Percentiles rank a stretch among this genome's conserved stretches.
phyloP scores from a whole-genome alignment of 1,140 invertebrate species.

The Zaprionus lachaisei region DNA sequence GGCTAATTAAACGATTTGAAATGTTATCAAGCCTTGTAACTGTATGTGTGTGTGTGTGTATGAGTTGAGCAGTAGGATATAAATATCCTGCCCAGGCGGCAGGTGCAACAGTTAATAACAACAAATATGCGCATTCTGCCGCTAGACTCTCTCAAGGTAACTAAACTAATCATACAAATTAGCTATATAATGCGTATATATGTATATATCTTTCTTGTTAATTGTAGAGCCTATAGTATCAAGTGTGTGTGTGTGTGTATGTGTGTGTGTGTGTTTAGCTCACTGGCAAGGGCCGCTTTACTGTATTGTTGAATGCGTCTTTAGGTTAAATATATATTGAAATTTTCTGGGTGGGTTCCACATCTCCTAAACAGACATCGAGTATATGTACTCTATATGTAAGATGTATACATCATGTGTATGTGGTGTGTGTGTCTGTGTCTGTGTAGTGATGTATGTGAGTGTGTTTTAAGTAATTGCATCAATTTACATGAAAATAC shows the following conservation, averaged over 20 bases:
- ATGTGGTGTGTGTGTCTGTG: conserved; percentile 15
- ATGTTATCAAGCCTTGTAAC: conserved; percentile 20
- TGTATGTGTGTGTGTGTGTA: conserved; percentile 20
- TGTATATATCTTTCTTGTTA: conserved; percentile 56
- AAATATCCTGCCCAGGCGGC: conserved; percentile 33
- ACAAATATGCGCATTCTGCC: conserved; percentile 42
- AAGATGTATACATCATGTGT: conserved; percentile 26
- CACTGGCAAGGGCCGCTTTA: conserved; percentile 49
- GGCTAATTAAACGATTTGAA: conserved; percentile 33
- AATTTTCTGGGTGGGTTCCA: conserved; percentile 74
- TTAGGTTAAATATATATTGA: conserved; percentile 39
- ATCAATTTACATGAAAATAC: conserved; percentile 84
- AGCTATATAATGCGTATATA: conserved; percentile 55
- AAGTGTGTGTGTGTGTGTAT: conserved; percentile 42
- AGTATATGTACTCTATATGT: conserved; percentile 22
- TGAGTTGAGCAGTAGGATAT: conserved; percentile 34
- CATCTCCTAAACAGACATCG: conserved; percentile 61
- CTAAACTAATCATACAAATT: conserved; percentile 57
- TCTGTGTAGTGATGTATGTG: conserved; percentile 18
- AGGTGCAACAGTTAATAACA: conserved; percentile 30
- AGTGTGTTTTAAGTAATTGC: conserved; percentile 72
- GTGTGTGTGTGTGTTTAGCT: conserved; percentile 29
- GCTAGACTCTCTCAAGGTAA: conserved; percentile 48
- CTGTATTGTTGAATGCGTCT: conserved; percentile 33
- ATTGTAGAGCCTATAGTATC: conserved; percentile 63